Percentiles rank a stretch among this genome's conserved stretches.
Conservation (phyloP, 1,140 invertebrate genomes). For the Oryctes rhinoceros region DNA sequence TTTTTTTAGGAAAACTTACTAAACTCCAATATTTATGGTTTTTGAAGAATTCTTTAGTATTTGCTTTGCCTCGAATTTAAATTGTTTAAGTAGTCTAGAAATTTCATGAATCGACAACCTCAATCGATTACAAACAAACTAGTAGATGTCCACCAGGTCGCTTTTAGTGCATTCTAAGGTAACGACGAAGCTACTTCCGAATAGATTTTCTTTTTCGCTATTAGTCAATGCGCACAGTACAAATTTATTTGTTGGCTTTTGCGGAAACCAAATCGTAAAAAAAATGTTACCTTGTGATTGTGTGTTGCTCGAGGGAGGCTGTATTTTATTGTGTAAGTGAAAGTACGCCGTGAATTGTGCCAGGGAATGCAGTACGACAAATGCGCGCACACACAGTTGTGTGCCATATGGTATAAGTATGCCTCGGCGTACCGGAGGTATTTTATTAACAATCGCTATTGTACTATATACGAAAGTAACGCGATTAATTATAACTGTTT, state of each 20-base stretch:
- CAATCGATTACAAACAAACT: too few relatives aligned
- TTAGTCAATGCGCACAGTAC: not conserved
- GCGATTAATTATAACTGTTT: not conserved
- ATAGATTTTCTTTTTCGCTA: too few relatives aligned
- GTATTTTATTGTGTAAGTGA: constrained; percentile 37
- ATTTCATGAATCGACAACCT: too few relatives aligned
- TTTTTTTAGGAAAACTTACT: too few relatives aligned
- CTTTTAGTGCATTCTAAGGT: too few relatives aligned
- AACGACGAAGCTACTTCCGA: too few relatives aligned
- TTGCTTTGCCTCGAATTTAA: too few relatives aligned
- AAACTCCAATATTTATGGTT: too few relatives aligned
- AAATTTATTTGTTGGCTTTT: not conserved
- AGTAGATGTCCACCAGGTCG: too few relatives aligned
- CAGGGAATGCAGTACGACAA: constrained; percentile 33
- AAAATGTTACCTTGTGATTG: constrained; percentile 10
- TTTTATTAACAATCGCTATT: constrained; percentile 10
- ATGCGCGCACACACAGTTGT: not conserved
- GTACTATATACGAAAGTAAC: not conserved
- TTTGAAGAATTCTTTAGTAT: too few relatives aligned
- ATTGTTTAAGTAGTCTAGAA: too few relatives aligned
- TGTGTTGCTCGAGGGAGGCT: not conserved
- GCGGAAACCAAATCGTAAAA: not conserved
- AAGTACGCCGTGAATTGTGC: constrained; percentile 20
- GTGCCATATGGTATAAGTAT: constrained; percentile 24
- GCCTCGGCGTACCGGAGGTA: not conserved